Conservation (phyloP, 2,797 vertebrate species). For the Gobio occitaniae region DNA sequence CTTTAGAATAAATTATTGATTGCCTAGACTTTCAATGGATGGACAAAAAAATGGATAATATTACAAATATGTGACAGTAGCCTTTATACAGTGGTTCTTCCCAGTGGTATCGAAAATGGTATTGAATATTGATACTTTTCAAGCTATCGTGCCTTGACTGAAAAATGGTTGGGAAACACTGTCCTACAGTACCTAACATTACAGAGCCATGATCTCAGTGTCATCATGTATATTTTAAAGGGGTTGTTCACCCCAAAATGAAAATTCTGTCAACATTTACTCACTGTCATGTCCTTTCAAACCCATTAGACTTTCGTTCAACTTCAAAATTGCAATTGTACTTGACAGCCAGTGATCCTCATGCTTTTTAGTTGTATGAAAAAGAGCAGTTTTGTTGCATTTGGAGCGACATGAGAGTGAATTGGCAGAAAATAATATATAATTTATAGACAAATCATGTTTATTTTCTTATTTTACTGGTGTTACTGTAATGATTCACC, state of each 20-base stretch:
- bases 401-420: background rate
- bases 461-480: background rate
- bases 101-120: no score
- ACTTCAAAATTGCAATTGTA: background rate
- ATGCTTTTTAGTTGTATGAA: background rate
- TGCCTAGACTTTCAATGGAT: no score
- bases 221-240: background rate
- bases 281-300: background rate
- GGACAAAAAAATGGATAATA: no score
- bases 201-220: background rate
- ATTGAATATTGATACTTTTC: no score
- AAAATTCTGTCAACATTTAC: background rate
- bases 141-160: no score
- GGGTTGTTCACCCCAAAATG: background rate
- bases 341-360: background rate
- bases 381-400: background rate
- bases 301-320: background rate
- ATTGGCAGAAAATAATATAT: background rate
- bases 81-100: no score
- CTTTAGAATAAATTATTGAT: no score
- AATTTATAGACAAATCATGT: background rate
- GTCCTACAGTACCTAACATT: background rate
- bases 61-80: no score
- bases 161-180: no score
- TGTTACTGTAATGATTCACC: background rate